Base-by-base conservation (phyloP, 2,888 invertebrate species). In the Platypus cylindrus region DNA sequence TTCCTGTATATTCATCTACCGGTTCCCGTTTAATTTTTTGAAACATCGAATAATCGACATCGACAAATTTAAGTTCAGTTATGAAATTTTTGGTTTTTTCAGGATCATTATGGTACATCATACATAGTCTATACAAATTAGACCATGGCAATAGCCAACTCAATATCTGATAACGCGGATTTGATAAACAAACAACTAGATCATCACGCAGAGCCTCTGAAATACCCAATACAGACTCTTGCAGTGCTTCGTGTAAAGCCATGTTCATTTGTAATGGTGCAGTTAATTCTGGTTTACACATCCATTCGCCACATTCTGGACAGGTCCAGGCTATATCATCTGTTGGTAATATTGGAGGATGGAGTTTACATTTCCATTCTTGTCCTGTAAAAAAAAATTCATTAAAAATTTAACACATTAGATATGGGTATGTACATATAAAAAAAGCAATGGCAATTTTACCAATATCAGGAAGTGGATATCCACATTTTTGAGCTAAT, bases 51-150 rank as follows among this genome's bases (percentile, higher is more conserved):
- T 75, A 80, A 56, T 81, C 80, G 20, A 82, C 70, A 50, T 81
- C 77, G 2, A 82, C 63, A 54, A 73, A 81, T 52, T 78, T 78
- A n/a, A 82, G 63, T 53, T 81, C 80, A 1, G 75, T 78, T 24
- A 75, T 73, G 12, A 74, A 64, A 26, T 74, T 73, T 25, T 74
- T 68, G 13, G 76, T 77, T 32, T 75, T 71, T 38, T 66, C 65
- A 3, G 66, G 66, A 44, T 68, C 65, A 38, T 69, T 64, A 20
- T 72, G 50, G 48, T 72, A 73, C 45, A 66, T 61, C 38, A 68
- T 63, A 54, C 73, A 75, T n/a, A 70, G 54, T n/a, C 56, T 48
- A 34, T 66, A 65, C 32, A 74, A 54, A 44, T 72, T 67, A 26
- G 56, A 55, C 73, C 75, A 75, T 20, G 67, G 65, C 8, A 76